Evolutionary conservation across 2,113 vertebrate genomes (phyloP), one percentile per base, ranked within the genome.

Genomic region (Pavo muticus): DNA sequence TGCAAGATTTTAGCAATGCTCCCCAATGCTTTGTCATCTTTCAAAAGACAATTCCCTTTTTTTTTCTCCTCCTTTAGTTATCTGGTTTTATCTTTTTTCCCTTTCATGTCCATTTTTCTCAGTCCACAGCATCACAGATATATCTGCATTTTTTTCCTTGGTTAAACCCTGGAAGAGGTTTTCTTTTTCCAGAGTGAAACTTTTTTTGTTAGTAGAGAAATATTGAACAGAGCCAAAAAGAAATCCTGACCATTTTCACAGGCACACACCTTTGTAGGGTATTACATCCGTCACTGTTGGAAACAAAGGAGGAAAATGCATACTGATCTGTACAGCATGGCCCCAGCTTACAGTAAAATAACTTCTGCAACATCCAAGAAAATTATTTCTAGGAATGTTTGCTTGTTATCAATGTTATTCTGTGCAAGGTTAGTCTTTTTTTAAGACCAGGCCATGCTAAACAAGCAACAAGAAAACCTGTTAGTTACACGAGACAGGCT

Each of bases 251-350:
- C 24, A 25, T 91, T 92, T 92, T 48, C 60, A 23, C 23, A 85
- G 30, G 60, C 0, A 0, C 45, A 18, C 25, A 3, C 61, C 68
- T 14, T 3, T 48, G 52, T 18, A 82, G 48, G 29, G 13, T 60
- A 78, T 60, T 37, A 11, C 25, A 56, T 68, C 61, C 17, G 32
- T 42, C 4, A 23, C 64, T 68, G 56, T 21, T 29, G 45, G 27
- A 90, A 95, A 77, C 56, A 45, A n/a, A 40, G 50, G 4, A 88
- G 35, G 60, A 50, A 91, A 77, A 56, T 4, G 21, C 6, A 21
- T 68, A 23, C 20, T 10, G 21, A 23, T 61, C n/a, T 29, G 2
- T 15, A 6, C 3, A 6, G 40, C 0, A 0, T 42, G 30, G 14
- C 5, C 82, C 52, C 54, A 61, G 21, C 45, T 63, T 37, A 39